Percentiles rank a stretch among this genome's conserved stretches.
Evolutionary conservation across 1,140 invertebrate genomes (phyloP).

Genomic region (Papilio glaucus): DNA sequence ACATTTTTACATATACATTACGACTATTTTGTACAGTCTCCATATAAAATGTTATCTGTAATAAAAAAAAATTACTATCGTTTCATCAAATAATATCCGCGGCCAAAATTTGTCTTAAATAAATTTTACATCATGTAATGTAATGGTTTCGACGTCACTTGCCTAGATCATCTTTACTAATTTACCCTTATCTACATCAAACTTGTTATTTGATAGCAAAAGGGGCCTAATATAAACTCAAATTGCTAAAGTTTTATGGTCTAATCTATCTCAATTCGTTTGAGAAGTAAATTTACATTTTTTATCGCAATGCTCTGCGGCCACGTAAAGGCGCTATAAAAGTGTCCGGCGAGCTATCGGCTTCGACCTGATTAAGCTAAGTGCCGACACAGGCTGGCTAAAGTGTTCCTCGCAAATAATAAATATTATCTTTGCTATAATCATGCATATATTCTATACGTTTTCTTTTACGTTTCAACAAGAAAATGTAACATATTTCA

Average conservation of each 20-base stretch:
- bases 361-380: conserved; percentile 39
- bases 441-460: not conserved
- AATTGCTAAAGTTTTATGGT: conserved; percentile 25
- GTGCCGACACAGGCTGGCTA: conserved; percentile 3
- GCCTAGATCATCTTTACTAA: not conserved
- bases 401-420: conserved; percentile 29
- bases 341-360: conserved; percentile 31
- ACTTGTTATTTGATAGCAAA: conserved; percentile 13
- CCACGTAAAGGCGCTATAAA: conserved; percentile 36
- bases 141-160: not conserved
- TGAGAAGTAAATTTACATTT: conserved; percentile 35
- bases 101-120: not conserved
- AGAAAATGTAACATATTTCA: not conserved
- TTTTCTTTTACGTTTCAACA: not conserved
- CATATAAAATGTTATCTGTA: too few relatives aligned
- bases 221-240: conserved; percentile 22
- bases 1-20: too few relatives aligned
- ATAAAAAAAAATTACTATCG: not conserved
- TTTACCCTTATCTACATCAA: not conserved
- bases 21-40: too few relatives aligned
- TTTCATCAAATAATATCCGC: not conserved
- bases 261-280: conserved; percentile 36
- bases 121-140: not conserved
- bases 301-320: conserved; percentile 26
- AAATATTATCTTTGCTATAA: conserved; percentile 32